Evolutionary conservation across 1,140 invertebrate genomes (phyloP), one percentile per base, ranked within the genome.

Genomic region (Monomorium pharaonis): DNA sequence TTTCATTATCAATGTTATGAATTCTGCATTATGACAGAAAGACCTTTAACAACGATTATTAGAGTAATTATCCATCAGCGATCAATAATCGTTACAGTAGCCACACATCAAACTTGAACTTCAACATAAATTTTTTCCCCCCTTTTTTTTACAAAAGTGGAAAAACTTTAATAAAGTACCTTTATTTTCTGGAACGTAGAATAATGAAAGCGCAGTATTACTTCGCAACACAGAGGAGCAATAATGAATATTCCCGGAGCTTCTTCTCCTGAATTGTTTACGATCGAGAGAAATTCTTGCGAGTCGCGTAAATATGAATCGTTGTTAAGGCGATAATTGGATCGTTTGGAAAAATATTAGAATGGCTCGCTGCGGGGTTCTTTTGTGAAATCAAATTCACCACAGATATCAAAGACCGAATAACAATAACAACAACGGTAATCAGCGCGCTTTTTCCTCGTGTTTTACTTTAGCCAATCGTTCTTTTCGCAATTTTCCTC

Each of bases 251-350:
- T 70, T 81, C 78, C 4, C 78, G 2, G 65, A 72, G 49, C 9
- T 42, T 70, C 47, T 70, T 56, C 77, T 42, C 65, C 42, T 72
- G 33, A 81, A 81, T 72, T 81, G 65, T 81, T 81, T 81, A 81
- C 33, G 65, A 70, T 81, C 24, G 49, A 21, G 65, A 12, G 49
- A 81, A 72, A 72, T 81, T 81, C 33, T 37, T 44, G 18, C 65
- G 12, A 65, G 67, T 81, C 24, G 37, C 65, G 24, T 49, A 75
- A 84, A 76, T 84, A 84, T 84, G 69, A 62, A 60, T 75, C 60
- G 72, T 88, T 69, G 37, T 75, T 76, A 67, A 60, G 74, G 60
- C 69, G 72, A 37, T 88, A 86, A 86, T 88, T 88, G 85, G 86
- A 60, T 74, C 70, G 87, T 75, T 86, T 75, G 65, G 49, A 62